A percentile compares a stretch with the other conserved stretches of the same genome.
Conservation (phyloP, 1,140 invertebrate genomes). For the Habropoda laboriosa region DNA sequence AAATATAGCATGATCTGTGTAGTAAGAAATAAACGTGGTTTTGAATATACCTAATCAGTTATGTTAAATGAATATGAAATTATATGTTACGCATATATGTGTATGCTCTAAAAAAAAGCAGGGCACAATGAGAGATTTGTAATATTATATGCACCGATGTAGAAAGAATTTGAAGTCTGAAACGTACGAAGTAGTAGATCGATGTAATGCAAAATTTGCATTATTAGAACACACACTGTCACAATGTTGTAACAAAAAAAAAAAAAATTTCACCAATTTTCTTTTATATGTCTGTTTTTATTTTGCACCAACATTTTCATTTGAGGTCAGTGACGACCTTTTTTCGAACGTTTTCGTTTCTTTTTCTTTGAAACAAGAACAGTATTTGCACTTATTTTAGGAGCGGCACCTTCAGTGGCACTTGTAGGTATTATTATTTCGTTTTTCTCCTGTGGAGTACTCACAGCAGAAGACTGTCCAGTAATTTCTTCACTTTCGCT, state of each 20-base stretch:
- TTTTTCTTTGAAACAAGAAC: constrained; percentile 78
- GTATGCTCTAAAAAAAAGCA: constrained; percentile 3
- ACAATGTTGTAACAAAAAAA: not conserved
- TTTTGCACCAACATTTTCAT: constrained; percentile 31
- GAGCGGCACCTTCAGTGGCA: constrained; percentile 69
- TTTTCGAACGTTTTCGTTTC: constrained; percentile 79
- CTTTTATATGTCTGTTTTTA: constrained; percentile 9
- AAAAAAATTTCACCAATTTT: constrained; percentile 11
- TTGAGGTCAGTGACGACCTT: constrained; percentile 73
- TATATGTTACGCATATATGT: constrained; percentile 15
- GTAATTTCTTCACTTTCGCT: constrained; percentile 77
- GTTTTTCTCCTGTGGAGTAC: constrained; percentile 70
- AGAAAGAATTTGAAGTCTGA: not conserved
- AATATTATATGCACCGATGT: constrained; percentile 37
- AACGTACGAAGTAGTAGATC: constrained; percentile 16
- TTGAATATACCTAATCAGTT: constrained; percentile 28
- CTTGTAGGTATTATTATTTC: constrained; percentile 68
- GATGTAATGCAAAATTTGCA: constrained; percentile 15
- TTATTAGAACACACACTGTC: constrained; percentile 30
- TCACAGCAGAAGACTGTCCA: constrained; percentile 69
- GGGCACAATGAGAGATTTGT: constrained; percentile 32
- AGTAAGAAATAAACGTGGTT: constrained; percentile 20
- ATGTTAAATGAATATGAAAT: constrained; percentile 28
- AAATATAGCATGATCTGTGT: constrained; percentile 31
- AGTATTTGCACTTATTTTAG: constrained; percentile 71